Percentiles rank a stretch among this genome's conserved stretches.
Evolutionary conservation across 1,140 invertebrate species (phyloP).

Genomic region (Proales similis): DNA sequence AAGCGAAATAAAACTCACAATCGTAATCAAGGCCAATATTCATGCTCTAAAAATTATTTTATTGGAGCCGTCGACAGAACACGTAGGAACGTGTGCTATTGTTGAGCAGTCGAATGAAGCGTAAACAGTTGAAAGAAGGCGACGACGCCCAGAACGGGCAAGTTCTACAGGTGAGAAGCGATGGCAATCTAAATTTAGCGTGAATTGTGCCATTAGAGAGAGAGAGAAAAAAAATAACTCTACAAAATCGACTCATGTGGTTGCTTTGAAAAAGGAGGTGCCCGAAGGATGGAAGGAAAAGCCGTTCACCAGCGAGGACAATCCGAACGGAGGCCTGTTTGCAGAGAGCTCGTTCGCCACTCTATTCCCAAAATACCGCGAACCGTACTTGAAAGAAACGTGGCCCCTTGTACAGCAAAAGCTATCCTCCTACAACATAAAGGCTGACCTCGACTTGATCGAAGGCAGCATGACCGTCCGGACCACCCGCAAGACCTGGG

Average conservation of each 20-base stretch:
- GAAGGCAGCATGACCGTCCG: conserved; percentile 90
- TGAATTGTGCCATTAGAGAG: not conserved
- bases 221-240: not conserved
- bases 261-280: conserved; percentile 12
- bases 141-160: too few species aligned
- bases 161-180: too few species aligned
- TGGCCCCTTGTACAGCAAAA: conserved; percentile 88
- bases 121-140: too few species aligned
- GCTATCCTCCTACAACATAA: conserved; percentile 63
- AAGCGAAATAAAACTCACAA: too few species aligned
- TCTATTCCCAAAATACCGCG: conserved; percentile 82
- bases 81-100: not conserved
- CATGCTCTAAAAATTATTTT: too few species aligned
- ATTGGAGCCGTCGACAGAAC: too few species aligned
- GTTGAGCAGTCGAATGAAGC: not conserved
- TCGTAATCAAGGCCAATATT: too few species aligned
- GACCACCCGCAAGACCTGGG: conserved; percentile 95
- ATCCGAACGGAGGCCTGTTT: conserved; percentile 56
- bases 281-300: conserved; percentile 35
- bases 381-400: conserved; percentile 88
- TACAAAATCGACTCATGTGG: too few species aligned
- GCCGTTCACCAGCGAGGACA: conserved; percentile 28
- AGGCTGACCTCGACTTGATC: conserved; percentile 83
- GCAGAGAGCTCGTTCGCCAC: conserved; percentile 72
- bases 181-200: not conserved